phyloP scores from a whole-genome alignment of 2,113 vertebrate species.

The Ivindomyrus marchei region DNA sequence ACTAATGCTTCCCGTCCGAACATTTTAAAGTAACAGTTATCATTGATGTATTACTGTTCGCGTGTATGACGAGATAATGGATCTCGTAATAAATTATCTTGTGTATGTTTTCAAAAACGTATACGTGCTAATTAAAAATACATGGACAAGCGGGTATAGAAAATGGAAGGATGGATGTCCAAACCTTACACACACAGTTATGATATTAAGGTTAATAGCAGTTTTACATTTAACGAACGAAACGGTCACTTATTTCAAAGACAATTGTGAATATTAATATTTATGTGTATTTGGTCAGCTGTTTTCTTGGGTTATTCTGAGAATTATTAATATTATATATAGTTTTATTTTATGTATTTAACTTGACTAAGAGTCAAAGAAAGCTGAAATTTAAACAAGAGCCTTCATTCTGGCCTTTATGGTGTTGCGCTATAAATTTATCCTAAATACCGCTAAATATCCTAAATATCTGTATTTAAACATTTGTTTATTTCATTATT shows the following conservation, averaged over 20 bases:
- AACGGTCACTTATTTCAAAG: not conserved
- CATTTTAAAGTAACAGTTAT: conserved; percentile 3
- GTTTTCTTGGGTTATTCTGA: not conserved
- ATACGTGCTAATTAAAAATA: not conserved
- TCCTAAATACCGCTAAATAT: not conserved
- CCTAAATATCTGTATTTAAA: not conserved
- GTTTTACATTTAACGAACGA: not conserved
- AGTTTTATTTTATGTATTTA: not conserved
- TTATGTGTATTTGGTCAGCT: not conserved
- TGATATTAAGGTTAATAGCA: not conserved
- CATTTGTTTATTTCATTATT: not conserved
- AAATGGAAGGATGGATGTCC: not conserved
- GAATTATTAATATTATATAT: not conserved
- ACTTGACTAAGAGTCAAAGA: not conserved
- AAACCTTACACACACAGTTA: not conserved
- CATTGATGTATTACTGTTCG: conserved; percentile 6
- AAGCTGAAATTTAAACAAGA: not conserved
- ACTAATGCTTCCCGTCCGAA: not conserved
- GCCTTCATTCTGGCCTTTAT: not conserved
- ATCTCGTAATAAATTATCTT: not conserved
- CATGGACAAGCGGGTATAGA: not conserved
- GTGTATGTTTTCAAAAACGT: not conserved
- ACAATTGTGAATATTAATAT: not conserved
- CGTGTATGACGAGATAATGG: not conserved
- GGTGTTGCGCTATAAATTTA: not conserved